phyloP scores from a whole-genome alignment of 2,888 invertebrate genomes.

The Noctua janthe region DNA sequence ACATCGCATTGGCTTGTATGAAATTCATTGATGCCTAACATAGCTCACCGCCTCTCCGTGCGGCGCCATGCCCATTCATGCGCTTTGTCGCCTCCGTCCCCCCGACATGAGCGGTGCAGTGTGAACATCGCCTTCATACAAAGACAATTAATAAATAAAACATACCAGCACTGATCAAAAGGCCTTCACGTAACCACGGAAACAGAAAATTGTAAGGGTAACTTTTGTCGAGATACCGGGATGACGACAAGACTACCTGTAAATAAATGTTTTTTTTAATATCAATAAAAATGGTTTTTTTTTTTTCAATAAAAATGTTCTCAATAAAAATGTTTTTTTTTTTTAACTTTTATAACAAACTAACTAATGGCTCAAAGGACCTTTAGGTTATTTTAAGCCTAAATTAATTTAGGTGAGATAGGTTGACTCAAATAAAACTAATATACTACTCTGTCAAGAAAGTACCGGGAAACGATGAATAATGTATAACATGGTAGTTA shows the following conservation, averaged over 20 bases:
- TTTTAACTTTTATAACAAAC: neutral
- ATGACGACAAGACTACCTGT: conserved; percentile 64
- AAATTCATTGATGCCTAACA: neutral
- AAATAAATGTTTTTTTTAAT: conserved; percentile 39
- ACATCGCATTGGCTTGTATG: neutral
- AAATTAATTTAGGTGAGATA: neutral
- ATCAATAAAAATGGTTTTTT: neutral
- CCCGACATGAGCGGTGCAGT: neutral
- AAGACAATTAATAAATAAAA: neutral
- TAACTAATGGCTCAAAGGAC: neutral
- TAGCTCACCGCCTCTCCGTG: neutral
- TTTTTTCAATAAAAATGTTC: neutral
- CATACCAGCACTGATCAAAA: conserved; percentile 70
- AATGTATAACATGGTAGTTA: no score
- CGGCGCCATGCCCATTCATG: neutral
- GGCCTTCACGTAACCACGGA: conserved; percentile 85
- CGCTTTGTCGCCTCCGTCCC: neutral
- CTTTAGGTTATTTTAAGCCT: neutral
- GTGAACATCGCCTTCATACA: neutral
- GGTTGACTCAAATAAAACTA: no score
- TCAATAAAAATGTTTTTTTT: neutral
- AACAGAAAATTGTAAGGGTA: conserved; percentile 76
- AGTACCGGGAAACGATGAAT: no score
- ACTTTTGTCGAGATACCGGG: conserved; percentile 78
- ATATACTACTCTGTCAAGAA: no score